Percentiles rank a stretch among this genome's conserved stretches.
Evolutionary conservation across 2,797 vertebrate species (phyloP).

Genomic region (Micrastur ruficollis): DNA sequence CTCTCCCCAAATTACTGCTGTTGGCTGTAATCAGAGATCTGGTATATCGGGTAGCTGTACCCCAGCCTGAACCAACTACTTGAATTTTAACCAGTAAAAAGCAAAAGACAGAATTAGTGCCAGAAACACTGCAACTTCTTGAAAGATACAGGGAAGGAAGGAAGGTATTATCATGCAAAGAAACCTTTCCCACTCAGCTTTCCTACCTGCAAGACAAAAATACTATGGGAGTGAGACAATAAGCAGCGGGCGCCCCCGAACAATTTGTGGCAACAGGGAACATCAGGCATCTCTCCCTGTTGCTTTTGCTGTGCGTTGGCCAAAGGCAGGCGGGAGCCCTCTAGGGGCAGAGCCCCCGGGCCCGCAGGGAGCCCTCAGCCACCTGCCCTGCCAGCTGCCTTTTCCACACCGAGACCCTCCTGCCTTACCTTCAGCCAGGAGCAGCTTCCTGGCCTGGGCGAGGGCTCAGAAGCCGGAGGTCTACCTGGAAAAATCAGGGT

Average conservation of each 20-base stretch:
- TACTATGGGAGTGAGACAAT: fast-evolving
- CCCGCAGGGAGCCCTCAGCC: slow-evolving; percentile 33
- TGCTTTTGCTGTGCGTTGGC: fast-evolving
- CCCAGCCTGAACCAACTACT: neutral
- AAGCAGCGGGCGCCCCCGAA: fast-evolving
- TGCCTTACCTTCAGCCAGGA: neutral
- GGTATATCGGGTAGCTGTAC: neutral
- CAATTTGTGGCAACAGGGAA: fast-evolving
- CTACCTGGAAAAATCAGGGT: neutral
- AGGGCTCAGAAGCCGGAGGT: neutral
- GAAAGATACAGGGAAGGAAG: neutral
- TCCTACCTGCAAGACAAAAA: neutral
- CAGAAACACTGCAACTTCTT: neutral
- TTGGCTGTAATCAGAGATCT: neutral
- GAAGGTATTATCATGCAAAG: neutral
- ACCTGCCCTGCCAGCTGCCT: neutral
- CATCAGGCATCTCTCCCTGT: fast-evolving
- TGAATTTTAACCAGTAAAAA: neutral
- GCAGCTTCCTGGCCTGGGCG: fast-evolving
- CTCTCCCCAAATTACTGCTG: neutral
- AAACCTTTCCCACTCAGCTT: neutral
- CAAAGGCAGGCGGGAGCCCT: slow-evolving; percentile 39
- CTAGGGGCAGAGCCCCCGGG: neutral
- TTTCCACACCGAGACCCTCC: neutral
- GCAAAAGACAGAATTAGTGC: neutral